Evolutionary conservation across 2,888 invertebrate genomes (phyloP).

Genomic region (Aspidiotus destructor): DNA sequence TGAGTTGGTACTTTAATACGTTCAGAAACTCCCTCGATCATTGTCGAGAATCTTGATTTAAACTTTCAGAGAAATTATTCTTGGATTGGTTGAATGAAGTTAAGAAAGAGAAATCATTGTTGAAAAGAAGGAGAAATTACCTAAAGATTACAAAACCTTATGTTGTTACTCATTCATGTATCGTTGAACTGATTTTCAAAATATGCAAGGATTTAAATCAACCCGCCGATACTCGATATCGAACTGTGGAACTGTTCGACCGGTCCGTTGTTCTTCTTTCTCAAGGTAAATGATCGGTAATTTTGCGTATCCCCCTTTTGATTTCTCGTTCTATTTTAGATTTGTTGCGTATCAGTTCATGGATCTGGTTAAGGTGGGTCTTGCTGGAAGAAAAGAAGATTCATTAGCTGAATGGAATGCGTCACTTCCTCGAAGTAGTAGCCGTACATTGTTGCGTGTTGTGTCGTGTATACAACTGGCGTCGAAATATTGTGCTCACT

Average conservation of each 20-base stretch:
- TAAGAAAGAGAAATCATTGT: conserved; percentile 18
- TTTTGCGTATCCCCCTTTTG: background rate
- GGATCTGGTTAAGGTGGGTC: conserved; percentile 14
- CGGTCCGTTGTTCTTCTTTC: background rate
- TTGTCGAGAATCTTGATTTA: no score
- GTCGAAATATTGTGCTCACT: conserved; percentile 29
- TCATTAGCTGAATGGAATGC: conserved; percentile 20
- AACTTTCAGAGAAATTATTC: conserved; percentile 14
- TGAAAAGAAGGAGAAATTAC: conserved; percentile 15
- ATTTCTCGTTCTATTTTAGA: conserved; percentile 1
- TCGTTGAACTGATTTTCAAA: conserved; percentile 27
- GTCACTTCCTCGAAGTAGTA: conserved; percentile 13
- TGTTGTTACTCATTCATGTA: conserved; percentile 25
- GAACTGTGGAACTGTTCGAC: conserved; percentile 25
- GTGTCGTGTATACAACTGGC: conserved; percentile 30
- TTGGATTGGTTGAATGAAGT: conserved; percentile 23
- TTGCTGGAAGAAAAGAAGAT: conserved; percentile 14
- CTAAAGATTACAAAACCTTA: conserved; percentile 25
- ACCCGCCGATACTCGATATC: conserved; percentile 29
- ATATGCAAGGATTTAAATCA: conserved; percentile 27
- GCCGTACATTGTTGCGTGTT: conserved; percentile 19
- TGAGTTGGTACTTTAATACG: no score
- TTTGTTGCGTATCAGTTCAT: conserved; percentile 28
- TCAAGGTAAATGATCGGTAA: background rate
- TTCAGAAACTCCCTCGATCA: no score